Conservation (phyloP, 2,888 invertebrate species). For the Stegophylla sp. region DNA sequence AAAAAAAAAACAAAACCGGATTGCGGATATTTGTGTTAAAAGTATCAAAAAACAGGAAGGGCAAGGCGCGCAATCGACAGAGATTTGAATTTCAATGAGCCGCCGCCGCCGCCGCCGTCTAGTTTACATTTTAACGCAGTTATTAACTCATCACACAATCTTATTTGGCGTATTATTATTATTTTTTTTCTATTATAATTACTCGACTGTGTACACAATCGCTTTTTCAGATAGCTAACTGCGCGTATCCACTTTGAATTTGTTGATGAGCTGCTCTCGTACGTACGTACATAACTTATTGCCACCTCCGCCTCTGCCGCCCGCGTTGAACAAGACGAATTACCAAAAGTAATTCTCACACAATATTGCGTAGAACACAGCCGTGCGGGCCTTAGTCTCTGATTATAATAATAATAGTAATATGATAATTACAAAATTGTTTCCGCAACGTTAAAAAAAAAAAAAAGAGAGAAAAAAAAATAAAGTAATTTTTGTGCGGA, state of each 20-base stretch:
- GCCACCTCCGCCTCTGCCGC: neutral
- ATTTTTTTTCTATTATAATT: neutral
- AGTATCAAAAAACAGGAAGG: slow-evolving; percentile 42
- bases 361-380: slow-evolving; percentile 23
- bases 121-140: slow-evolving; percentile 31
- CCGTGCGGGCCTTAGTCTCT: neutral
- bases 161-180: slow-evolving; percentile 15
- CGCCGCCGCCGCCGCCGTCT: neutral
- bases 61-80: neutral
- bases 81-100: slow-evolving; percentile 26
- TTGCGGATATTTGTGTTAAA: too few relatives aligned
- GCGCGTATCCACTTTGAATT: slow-evolving; percentile 20
- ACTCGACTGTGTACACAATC: neutral
- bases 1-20: too few relatives aligned
- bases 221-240: neutral
- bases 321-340: neutral
- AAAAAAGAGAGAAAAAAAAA: neutral
- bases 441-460: slow-evolving; percentile 14
- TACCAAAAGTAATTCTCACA: slow-evolving; percentile 29
- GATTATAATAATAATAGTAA: slow-evolving; percentile 19
- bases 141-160: slow-evolving; percentile 39
- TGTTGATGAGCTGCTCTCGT: slow-evolving; percentile 40
- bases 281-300: slow-evolving; percentile 36
- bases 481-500: neutral
- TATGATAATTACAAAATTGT: slow-evolving; percentile 39